Evolutionary conservation across 2,888 invertebrate genomes (phyloP).

Genomic region (Ctenicera cuprea): DNA sequence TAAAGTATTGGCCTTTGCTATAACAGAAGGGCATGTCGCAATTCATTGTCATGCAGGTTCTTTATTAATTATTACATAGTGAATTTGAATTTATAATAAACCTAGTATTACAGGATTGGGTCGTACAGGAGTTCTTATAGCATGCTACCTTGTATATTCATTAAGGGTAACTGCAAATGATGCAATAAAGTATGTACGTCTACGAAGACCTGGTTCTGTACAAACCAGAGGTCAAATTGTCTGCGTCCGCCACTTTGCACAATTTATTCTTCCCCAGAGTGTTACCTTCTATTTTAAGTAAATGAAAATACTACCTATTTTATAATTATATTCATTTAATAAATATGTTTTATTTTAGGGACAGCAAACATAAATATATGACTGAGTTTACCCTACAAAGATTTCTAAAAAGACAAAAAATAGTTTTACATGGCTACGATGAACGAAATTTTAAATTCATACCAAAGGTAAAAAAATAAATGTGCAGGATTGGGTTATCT

Average conservation of each 20-base stretch:
- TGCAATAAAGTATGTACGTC: constrained; percentile 86
- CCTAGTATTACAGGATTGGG: constrained; percentile 79
- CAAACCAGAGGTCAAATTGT: constrained; percentile 89
- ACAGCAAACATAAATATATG: constrained; percentile 72
- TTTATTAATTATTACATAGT: constrained; percentile 4
- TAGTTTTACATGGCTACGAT: constrained; percentile 86
- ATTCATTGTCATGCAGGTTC: constrained; percentile 93
- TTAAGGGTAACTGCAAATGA: constrained; percentile 85
- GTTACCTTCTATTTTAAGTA: constrained; percentile 83
- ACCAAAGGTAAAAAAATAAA: constrained; percentile 79
- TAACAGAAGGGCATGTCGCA: constrained; percentile 87
- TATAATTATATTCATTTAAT: constrained; percentile 1
- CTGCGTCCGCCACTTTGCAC: constrained; percentile 88
- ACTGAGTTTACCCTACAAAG: constrained; percentile 82
- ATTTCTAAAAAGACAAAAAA: constrained; percentile 82
- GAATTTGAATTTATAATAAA: neutral
- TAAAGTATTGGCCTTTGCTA: constrained; percentile 90
- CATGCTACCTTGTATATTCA: constrained; percentile 89
- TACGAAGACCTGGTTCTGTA: constrained; percentile 85
- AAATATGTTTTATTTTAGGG: constrained; percentile 64
- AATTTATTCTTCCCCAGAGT: constrained; percentile 85
- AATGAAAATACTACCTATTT: constrained; percentile 42
- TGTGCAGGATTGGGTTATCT: constrained; percentile 13
- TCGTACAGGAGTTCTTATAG: constrained; percentile 90
- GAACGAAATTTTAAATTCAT: constrained; percentile 84